Percentiles rank a stretch among this genome's conserved stretches.
These are phyloP conservation scores for Oligia strigilis DNA, from an alignment of 2,888 invertebrate genomes.

Conservation along the genomic window DNA sequence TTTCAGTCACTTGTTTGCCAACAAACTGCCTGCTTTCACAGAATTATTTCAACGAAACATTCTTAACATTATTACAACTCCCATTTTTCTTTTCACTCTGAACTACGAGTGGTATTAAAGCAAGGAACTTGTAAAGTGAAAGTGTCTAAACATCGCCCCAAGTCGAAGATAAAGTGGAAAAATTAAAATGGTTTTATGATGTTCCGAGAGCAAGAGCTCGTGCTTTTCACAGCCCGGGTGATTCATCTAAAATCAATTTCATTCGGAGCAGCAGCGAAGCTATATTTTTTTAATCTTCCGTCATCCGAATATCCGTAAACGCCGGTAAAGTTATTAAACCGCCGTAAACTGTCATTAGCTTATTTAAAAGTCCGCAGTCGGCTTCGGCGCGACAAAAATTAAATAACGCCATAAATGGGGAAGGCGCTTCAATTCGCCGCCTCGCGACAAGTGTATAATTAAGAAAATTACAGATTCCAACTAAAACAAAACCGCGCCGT, in stretches of 20 bases:
- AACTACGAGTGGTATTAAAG: slow-evolving; percentile 28
- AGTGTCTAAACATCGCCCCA: slow-evolving; percentile 24
- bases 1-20: slow-evolving; percentile 49
- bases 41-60: slow-evolving; percentile 57
- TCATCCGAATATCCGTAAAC: slow-evolving; percentile 14
- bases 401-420: slow-evolving; percentile 64
- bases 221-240: slow-evolving; percentile 20
- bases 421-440: slow-evolving; percentile 58
- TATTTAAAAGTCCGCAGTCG: slow-evolving; percentile 54
- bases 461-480: slow-evolving; percentile 78
- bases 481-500: slow-evolving; percentile 73
- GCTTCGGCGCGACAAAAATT: slow-evolving; percentile 54
- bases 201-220: slow-evolving; percentile 24
- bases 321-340: slow-evolving; percentile 51
- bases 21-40: slow-evolving; percentile 46
- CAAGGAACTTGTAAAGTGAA: slow-evolving; percentile 39
- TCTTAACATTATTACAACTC: slow-evolving; percentile 42
- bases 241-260: slow-evolving; percentile 46
- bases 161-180: slow-evolving; percentile 36
- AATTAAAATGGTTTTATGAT: slow-evolving; percentile 53
- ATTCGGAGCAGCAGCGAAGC: slow-evolving; percentile 7
- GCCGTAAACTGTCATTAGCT: slow-evolving; percentile 57
- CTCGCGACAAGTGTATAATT: slow-evolving; percentile 75
- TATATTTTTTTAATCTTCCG: slow-evolving; percentile 46
- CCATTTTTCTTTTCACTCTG: slow-evolving; percentile 25